Evolutionary conservation across 2,888 invertebrate species (phyloP).

Genomic region (Tolmerus cingulatus): DNA sequence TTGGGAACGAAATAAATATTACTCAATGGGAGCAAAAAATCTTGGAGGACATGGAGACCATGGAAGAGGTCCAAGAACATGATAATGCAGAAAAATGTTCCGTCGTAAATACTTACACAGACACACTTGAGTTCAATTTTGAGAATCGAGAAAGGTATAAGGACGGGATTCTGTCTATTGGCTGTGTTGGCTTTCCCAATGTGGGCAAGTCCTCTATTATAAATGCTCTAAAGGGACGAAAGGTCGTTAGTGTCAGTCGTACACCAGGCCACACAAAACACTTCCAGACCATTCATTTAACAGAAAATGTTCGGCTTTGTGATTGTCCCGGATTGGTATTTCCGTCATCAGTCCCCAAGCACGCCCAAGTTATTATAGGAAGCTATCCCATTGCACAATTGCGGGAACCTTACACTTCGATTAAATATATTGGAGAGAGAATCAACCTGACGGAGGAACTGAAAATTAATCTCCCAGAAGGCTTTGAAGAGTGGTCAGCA

Average conservation of each 20-base stretch:
- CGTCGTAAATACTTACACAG: constrained; percentile 52
- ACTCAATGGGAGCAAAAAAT: constrained; percentile 86
- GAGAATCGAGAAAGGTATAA: constrained; percentile 75
- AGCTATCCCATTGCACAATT: constrained; percentile 94
- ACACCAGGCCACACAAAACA: constrained; percentile 98
- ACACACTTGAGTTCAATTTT: constrained; percentile 68
- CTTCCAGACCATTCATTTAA: constrained; percentile 93
- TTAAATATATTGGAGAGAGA: constrained; percentile 75
- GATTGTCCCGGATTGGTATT: constrained; percentile 96
- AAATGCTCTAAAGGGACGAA: constrained; percentile 91
- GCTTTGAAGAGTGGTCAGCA: constrained; percentile 80
- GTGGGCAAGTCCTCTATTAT: constrained; percentile 95
- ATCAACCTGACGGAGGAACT: constrained; percentile 77
- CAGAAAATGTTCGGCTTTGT: constrained; percentile 84
- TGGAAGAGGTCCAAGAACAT: constrained; percentile 60
- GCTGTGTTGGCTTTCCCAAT: constrained; percentile 93
- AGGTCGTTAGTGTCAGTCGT: constrained; percentile 91
- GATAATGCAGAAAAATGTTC: constrained; percentile 57
- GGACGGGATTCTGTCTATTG: constrained; percentile 83
- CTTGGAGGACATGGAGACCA: constrained; percentile 71
- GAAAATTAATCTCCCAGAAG: constrained; percentile 77
- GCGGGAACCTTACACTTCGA: constrained; percentile 83
- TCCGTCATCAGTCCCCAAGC: constrained; percentile 85
- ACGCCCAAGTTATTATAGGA: constrained; percentile 88
- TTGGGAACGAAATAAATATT: constrained; percentile 77